Percentiles rank a stretch among this genome's conserved stretches.
phyloP scores from a whole-genome alignment of 1,140 invertebrate species.

The Drosophila saltans region DNA sequence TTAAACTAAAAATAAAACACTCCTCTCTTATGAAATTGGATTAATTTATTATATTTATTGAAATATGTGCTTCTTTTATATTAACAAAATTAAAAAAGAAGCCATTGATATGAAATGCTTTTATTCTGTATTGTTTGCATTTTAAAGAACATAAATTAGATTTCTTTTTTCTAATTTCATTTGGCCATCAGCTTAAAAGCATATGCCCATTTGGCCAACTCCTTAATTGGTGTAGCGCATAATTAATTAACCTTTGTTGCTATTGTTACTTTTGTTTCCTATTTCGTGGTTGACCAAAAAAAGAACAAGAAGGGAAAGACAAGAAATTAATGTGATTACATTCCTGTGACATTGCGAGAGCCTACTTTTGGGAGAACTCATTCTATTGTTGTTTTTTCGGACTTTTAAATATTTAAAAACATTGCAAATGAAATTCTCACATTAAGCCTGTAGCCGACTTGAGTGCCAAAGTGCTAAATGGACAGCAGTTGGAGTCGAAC shows the following conservation, averaged over 20 bases:
- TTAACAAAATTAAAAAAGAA: background rate
- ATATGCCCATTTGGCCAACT: constrained; percentile 49
- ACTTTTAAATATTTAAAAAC: constrained; percentile 70
- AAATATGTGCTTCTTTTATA: background rate
- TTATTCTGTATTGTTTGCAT: constrained; percentile 7
- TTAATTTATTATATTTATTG: background rate
- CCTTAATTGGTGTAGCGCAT: constrained; percentile 60
- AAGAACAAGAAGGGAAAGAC: constrained; percentile 12
- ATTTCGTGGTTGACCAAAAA: constrained; percentile 10
- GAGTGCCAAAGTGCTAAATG: constrained; percentile 27
- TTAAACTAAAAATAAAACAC: background rate
- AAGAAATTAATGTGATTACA: constrained; percentile 65
- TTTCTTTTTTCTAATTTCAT: constrained; percentile 11
- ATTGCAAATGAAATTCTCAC: constrained; percentile 55
- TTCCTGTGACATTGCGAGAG: constrained; percentile 30
- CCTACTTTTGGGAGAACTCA: constrained; percentile 14
- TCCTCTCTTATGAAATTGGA: background rate
- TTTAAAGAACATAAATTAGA: constrained; percentile 8
- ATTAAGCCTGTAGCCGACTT: constrained; percentile 35
- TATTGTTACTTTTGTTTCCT: background rate
- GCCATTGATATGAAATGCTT: background rate
- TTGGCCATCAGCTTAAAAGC: constrained; percentile 30
- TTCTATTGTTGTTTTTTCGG: constrained; percentile 31
- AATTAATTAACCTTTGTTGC: constrained; percentile 65
- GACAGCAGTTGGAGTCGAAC: background rate